Conservation (phyloP, 2,113 vertebrate species). For the Ascaphus truei region DNA sequence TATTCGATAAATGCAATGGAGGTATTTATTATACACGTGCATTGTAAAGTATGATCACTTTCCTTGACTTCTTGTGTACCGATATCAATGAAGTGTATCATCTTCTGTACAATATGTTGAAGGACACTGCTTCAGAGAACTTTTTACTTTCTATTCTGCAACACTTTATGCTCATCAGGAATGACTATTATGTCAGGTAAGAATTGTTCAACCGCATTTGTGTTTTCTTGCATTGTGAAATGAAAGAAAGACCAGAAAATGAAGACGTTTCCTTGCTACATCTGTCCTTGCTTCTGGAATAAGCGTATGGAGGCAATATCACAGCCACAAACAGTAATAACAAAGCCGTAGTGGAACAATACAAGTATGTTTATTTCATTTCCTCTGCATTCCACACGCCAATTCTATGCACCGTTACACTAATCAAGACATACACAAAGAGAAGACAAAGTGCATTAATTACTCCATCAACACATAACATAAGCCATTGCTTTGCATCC, state of each 20-base stretch:
- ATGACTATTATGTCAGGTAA: conserved; percentile 93
- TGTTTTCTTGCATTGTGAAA: neutral
- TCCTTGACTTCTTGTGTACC: conserved; percentile 76
- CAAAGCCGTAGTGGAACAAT: neutral
- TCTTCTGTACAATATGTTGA: conserved; percentile 92
- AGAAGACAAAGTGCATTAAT: too few relatives aligned
- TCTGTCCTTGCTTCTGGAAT: neutral
- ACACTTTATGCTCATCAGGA: conserved; percentile 93
- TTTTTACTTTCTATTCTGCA: conserved; percentile 93
- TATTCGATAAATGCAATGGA: too few relatives aligned
- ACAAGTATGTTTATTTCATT: neutral
- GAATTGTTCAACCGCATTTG: conserved; percentile 30
- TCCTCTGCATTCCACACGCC: neutral
- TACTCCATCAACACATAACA: too few relatives aligned
- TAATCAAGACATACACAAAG: too few relatives aligned
- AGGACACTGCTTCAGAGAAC: conserved; percentile 83
- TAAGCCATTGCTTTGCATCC: too few relatives aligned
- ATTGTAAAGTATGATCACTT: conserved; percentile 17
- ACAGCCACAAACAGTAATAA: neutral
- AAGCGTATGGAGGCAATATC: neutral
- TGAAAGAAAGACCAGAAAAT: neutral
- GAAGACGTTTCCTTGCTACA: neutral
- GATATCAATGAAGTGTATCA: conserved; percentile 93
- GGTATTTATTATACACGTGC: too few relatives aligned
- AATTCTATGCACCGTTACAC: too few relatives aligned